Percentiles rank a stretch among this genome's conserved stretches.
These are phyloP conservation scores for Astyanax mexicanus DNA, from an alignment of 2,797 vertebrate genomes.

Conservation along the genomic window DNA sequence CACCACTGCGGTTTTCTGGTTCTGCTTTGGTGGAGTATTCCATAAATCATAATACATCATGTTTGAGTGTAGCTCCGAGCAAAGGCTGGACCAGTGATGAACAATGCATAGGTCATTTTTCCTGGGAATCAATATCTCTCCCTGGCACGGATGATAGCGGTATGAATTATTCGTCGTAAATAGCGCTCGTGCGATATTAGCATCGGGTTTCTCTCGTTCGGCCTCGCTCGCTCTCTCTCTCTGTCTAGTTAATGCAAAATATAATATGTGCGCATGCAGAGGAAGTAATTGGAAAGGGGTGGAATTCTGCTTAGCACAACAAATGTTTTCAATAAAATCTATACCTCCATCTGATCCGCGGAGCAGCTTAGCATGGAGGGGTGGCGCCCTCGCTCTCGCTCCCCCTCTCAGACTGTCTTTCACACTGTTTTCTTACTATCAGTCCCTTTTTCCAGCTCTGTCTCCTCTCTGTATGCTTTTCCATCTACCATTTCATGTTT, in stretches of 20 bases:
- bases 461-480: not conserved
- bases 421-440: slow-evolving; percentile 31
- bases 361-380: slow-evolving; percentile 51
- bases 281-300: slow-evolving; percentile 53
- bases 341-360: slow-evolving; percentile 64
- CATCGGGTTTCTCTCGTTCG: slow-evolving; percentile 42
- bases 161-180: slow-evolving; percentile 56
- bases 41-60: slow-evolving; percentile 38
- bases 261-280: slow-evolving; percentile 37
- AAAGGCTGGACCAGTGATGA: slow-evolving; percentile 37
- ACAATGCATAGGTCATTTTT: slow-evolving; percentile 48
- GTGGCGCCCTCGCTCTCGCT: slow-evolving; percentile 20
- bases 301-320: slow-evolving; percentile 65
- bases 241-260: slow-evolving; percentile 42
- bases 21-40: slow-evolving; percentile 51
- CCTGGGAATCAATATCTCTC: slow-evolving; percentile 44
- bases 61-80: slow-evolving; percentile 20
- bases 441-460: slow-evolving; percentile 39
- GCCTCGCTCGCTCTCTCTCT: slow-evolving; percentile 34
- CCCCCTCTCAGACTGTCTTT: not conserved
- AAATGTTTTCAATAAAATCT: slow-evolving; percentile 65
- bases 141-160: slow-evolving; percentile 44
- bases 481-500: slow-evolving; percentile 1
- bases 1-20: slow-evolving; percentile 39
- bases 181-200: slow-evolving; percentile 51